These are phyloP conservation scores for Apodemia zela DNA, from an alignment of 2,888 invertebrate genomes.

Conservation along the genomic window DNA sequence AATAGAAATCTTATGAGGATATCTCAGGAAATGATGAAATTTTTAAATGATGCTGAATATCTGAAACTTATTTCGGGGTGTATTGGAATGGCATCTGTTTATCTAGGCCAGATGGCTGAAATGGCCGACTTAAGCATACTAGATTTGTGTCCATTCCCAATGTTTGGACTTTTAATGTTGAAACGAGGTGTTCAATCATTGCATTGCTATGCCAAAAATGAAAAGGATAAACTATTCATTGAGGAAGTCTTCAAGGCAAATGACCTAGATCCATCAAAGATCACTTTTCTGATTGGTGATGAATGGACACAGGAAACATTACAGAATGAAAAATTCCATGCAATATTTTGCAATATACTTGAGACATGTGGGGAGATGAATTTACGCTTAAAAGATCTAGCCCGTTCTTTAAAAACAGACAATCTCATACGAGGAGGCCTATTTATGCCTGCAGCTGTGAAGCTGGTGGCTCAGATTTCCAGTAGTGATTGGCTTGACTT, in stretches of 20 bases:
- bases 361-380: conserved; percentile 80
- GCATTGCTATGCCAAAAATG: conserved; percentile 60
- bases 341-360: conserved; percentile 77
- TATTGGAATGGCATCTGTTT: conserved; percentile 54
- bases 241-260: conserved; percentile 61
- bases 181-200: conserved; percentile 68
- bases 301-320: conserved; percentile 48
- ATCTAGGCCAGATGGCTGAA: conserved; percentile 57
- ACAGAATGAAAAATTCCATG: conserved; percentile 63
- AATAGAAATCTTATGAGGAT: conserved; percentile 44
- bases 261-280: conserved; percentile 51
- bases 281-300: conserved; percentile 57
- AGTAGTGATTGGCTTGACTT: conserved; percentile 80
- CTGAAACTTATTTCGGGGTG: conserved; percentile 56
- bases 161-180: conserved; percentile 81
- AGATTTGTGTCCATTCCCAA: conserved; percentile 82
- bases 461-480: conserved; percentile 79
- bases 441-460: conserved; percentile 74
- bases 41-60: conserved; percentile 74
- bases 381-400: conserved; percentile 46
- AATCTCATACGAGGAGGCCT: conserved; percentile 65
- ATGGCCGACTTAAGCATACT: conserved; percentile 60
- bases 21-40: conserved; percentile 55
- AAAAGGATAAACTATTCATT: conserved; percentile 62
- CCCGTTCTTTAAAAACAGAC: conserved; percentile 45